Base-by-base conservation (phyloP, 2,888 invertebrate genomes). In the Andrena chrysosceles region DNA sequence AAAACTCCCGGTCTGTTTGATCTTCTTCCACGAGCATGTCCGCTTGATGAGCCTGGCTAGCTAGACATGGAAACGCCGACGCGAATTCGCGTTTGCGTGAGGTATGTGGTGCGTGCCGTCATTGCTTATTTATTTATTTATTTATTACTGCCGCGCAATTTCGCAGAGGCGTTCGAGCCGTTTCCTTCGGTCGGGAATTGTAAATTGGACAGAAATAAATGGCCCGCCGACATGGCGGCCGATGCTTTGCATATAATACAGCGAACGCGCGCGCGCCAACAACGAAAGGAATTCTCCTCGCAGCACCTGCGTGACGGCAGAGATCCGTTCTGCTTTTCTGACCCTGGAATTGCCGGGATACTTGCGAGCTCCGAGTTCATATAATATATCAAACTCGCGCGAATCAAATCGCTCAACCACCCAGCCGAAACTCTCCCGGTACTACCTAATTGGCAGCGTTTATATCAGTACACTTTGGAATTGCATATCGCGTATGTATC, bases 1-100 rank as follows among this genome's bases (percentile, higher is more conserved):
- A 89, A 92, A 91, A 91, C 90, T 89, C 92, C 86, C 93, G 91
- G 91, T 90, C 90, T 90, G 91, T 92, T 92, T 92, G 91, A 92
- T 93, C 87, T 90, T 82, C 64, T 77, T 78, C 56, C 72, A 60
- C 77, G 73, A 75, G 83, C 82, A 77, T 70, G 68, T 67, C 77
- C 80, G 81, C 77, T 85, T 85, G 87, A 91, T 89, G 90, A 90
- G 88, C 87, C 86, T 85, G 87, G 89, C 87, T 86, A 84, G 67
- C 77, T 16, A 42, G 42, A 73, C 83, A 77, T 78, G 56, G 56
- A 68, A 69, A 48, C 76, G 20, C 66, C 70, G 68, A 73, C 74
- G 49, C 71, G 77, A 75, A 81, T 80, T 68, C 72, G 66, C 68
- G 86, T 87, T 92, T 85, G 91, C 92, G 91, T 89, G 91, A 87